Percentiles rank a stretch among this genome's conserved stretches.
These are phyloP conservation scores for Rallus crepitans DNA, from an alignment of 2,797 vertebrate species.

Conservation along the genomic window DNA sequence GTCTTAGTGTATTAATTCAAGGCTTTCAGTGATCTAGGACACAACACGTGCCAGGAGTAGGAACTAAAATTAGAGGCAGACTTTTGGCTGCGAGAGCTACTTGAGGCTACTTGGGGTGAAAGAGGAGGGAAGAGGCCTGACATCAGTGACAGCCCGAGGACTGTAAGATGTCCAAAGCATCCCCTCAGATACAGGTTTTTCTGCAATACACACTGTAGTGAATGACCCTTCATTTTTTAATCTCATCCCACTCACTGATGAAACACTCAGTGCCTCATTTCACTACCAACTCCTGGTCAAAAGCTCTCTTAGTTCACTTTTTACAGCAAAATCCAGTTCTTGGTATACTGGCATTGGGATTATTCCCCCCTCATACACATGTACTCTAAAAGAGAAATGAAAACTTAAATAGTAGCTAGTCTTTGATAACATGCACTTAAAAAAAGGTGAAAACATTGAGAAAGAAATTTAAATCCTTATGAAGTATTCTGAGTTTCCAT, in stretches of 20 bases:
- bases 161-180: neutral
- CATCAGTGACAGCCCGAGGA: neutral
- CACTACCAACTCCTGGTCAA: neutral
- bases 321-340: neutral
- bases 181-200: neutral
- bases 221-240: neutral
- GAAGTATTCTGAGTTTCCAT: neutral
- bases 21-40: constrained; percentile 72
- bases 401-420: neutral
- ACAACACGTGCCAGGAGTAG: constrained; percentile 64
- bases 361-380: no score
- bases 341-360: neutral
- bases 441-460: neutral
- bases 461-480: neutral
- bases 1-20: constrained; percentile 73
- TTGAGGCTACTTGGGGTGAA: constrained; percentile 60
- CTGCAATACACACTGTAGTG: neutral
- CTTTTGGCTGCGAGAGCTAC: constrained; percentile 69
- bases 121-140: constrained; percentile 21
- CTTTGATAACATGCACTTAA: neutral
- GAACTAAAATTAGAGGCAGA: constrained; percentile 78
- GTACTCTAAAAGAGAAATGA: neutral
- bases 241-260: neutral
- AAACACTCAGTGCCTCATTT: neutral
- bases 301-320: neutral